These are phyloP conservation scores for Anthoscopus minutus DNA, from an alignment of 2,113 vertebrate species.

Conservation along the genomic window DNA sequence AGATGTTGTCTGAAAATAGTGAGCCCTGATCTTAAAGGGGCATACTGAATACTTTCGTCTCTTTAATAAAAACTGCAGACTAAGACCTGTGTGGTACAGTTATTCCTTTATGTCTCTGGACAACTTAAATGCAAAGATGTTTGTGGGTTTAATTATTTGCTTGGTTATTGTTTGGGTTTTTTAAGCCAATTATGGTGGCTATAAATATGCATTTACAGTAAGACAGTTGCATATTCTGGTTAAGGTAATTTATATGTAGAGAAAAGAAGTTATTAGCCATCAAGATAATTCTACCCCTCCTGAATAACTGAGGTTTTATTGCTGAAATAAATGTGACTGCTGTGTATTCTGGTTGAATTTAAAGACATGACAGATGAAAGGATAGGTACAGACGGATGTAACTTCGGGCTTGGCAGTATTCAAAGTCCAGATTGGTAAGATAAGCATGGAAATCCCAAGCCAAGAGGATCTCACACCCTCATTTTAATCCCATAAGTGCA, in stretches of 20 bases:
- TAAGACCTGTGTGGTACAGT: background rate
- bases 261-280: background rate
- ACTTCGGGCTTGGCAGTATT: background rate
- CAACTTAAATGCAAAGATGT: background rate
- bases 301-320: background rate
- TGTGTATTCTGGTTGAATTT: background rate
- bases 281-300: background rate
- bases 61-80: background rate
- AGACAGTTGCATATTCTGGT: background rate
- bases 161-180: background rate
- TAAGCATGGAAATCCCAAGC: background rate
- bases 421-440: background rate
- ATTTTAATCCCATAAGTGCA: background rate
- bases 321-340: background rate
- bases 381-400: background rate
- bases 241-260: background rate
- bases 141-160: background rate
- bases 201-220: background rate
- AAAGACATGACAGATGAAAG: background rate
- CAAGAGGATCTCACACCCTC: background rate
- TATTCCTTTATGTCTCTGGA: background rate
- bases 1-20: background rate
- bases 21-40: background rate
- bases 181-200: background rate
- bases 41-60: background rate